Evolutionary conservation across 2,113 vertebrate species (phyloP), one percentile per base, ranked within the genome.

Genomic region (Varanus komodoensis): DNA sequence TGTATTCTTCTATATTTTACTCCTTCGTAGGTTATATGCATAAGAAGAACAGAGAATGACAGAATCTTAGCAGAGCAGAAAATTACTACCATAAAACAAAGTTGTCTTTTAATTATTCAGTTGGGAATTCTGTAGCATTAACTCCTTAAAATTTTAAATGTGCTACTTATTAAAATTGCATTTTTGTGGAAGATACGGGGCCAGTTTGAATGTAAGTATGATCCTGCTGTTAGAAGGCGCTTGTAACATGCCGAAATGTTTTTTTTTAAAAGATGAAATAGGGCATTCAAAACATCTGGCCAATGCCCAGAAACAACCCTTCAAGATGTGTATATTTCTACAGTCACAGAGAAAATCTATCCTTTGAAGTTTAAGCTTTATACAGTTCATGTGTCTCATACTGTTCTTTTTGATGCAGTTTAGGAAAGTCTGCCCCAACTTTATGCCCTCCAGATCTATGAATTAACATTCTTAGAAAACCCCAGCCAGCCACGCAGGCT

Each of bases 91-190:
- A 91, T 89, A 93, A 95, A 96, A 85, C 91, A 87, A 88, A 94
- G 91, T 61, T 91, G 88, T 89, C 8, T 91, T 93, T 94, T 92
- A 95, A 95, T 95, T 95, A 92, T 95, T 95, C 93, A 89, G 87
- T 54, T 87, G 92, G 89, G 91, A 91, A 91, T 91, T 67, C 48
- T 80, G 92, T 92, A 61, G 80, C 93, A 94, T 95, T 85, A 86
- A 79, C 54, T 78, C 90, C 91, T 93, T 44, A 52, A 82, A 54
- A 90, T 93, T 93, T 94, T 93, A 38, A 93, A 83, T 61, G n/a
- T 87, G 84, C 27, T 78, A 6, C 93, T 92, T 88, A 73, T 95
- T 94, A 94, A 94, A 95, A 93, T 89, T 85, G 54, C 83, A 91
- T 96, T 94, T 64, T 92, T 78, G 34, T 71, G 89, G 84, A 15